Percentiles rank a stretch among this genome's conserved stretches.
These are phyloP conservation scores for Echinops telfairi DNA, from an alignment of 2,113 vertebrate genomes.

Conservation along the genomic window DNA sequence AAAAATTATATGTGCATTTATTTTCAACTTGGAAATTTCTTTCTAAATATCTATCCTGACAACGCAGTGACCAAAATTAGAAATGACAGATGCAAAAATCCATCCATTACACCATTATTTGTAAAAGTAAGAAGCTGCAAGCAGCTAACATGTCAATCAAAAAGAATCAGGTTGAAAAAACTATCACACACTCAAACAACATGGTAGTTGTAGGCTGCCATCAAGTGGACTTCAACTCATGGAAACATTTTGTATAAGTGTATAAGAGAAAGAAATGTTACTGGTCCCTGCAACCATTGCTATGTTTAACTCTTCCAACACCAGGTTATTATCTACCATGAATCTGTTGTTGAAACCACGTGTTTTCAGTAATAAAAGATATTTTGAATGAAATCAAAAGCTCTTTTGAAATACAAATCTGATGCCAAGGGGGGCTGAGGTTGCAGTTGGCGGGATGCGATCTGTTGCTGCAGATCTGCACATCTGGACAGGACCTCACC, in stretches of 20 bases:
- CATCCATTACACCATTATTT: not conserved
- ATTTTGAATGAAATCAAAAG: too few species aligned
- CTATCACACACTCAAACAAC: not conserved
- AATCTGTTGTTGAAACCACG: too few species aligned
- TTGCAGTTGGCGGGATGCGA: too few species aligned
- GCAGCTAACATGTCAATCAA: not conserved
- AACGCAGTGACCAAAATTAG: not conserved
- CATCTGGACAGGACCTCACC: too few species aligned
- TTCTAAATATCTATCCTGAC: not conserved
- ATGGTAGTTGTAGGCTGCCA: not conserved
- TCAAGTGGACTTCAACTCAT: not conserved
- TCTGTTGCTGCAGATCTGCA: too few species aligned
- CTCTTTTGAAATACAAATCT: too few species aligned
- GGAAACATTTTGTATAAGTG: not conserved
- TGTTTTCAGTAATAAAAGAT: too few species aligned
- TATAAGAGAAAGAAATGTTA: not conserved
- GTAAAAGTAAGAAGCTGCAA: not conserved
- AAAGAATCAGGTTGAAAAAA: not conserved
- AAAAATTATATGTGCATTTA: not conserved
- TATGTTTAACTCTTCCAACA: not conserved
- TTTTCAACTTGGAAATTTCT: slow-evolving; percentile 7
- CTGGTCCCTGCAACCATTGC: not conserved
- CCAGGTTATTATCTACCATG: too few species aligned
- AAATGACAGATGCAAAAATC: not conserved
- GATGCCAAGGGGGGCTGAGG: too few species aligned